Evolutionary conservation across 2,797 vertebrate species (phyloP).

Genomic region (Parotocinclus haroldoi): DNA sequence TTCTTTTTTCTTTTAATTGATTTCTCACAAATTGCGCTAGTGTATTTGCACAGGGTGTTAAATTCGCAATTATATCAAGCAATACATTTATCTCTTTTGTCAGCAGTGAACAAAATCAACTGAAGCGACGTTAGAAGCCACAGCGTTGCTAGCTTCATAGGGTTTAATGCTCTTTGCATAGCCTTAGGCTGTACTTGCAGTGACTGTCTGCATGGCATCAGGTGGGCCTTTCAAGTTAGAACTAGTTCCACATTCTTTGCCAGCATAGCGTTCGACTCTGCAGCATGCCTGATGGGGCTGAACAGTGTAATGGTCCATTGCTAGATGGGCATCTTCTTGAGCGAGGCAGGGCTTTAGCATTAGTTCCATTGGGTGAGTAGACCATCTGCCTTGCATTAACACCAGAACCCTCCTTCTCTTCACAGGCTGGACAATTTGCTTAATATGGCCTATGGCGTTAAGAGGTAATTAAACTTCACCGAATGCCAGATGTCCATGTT

Average conservation of each 20-base stretch:
- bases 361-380: conserved; percentile 99
- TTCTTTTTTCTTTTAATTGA: neutral
- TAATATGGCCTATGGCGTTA: conserved; percentile 99
- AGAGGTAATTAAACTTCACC: conserved; percentile 99
- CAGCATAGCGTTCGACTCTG: conserved; percentile 61
- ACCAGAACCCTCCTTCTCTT: conserved; percentile 99
- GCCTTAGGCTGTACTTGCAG: conserved; percentile 34
- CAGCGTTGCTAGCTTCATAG: conserved; percentile 4
- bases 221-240: conserved; percentile 32
- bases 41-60: neutral
- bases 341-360: conserved; percentile 85
- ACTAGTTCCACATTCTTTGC: conserved; percentile 52
- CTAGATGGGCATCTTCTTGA: conserved; percentile 74
- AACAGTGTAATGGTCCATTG: conserved; percentile 75
- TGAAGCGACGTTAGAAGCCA: conserved; percentile 6
- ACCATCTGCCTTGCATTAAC: conserved; percentile 99
- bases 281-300: conserved; percentile 64
- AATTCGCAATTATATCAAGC: conserved; percentile 8
- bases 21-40: neutral
- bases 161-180: conserved; percentile 7
- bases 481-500: conserved; percentile 99
- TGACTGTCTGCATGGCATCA: conserved; percentile 31
- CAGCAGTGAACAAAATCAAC: conserved; percentile 10
- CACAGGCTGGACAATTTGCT: conserved; percentile 99
- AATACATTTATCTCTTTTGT: conserved; percentile 9